Percentiles rank a stretch among this genome's conserved stretches.
Evolutionary conservation across 2,113 vertebrate species (phyloP).

Genomic region (Acanthisitta chloris): DNA sequence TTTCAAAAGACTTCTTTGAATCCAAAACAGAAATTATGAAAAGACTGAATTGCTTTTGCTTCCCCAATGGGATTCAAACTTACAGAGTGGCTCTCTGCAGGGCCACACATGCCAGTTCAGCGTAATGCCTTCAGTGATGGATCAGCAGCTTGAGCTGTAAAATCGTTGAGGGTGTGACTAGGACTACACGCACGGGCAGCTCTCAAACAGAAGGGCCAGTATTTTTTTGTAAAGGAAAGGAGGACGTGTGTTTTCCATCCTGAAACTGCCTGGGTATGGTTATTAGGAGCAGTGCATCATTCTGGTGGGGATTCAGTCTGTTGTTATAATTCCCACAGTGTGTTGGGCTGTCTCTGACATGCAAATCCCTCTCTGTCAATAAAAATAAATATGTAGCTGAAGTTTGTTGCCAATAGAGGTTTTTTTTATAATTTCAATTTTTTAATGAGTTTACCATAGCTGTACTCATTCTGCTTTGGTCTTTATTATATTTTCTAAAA

Average conservation of each 20-base stretch:
- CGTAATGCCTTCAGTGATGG: not conserved
- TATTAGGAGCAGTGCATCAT: not conserved
- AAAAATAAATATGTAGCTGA: not conserved
- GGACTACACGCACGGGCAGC: not conserved
- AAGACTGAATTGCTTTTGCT: not conserved
- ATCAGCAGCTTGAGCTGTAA: not conserved
- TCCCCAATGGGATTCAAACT: not conserved
- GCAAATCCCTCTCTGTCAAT: not conserved
- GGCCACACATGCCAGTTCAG: not conserved
- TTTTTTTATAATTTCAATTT: not conserved
- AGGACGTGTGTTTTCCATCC: not conserved
- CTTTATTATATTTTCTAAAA: not conserved
- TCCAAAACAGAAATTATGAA: not conserved
- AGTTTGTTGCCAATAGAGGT: not conserved
- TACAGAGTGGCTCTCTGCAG: not conserved
- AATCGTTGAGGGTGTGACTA: not conserved
- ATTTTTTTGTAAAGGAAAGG: not conserved
- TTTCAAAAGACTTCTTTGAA: not conserved
- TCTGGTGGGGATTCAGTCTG: not conserved
- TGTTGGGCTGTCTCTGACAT: not conserved
- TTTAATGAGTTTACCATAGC: not conserved
- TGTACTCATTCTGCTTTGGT: not conserved
- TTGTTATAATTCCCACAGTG: not conserved
- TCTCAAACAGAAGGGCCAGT: not conserved
- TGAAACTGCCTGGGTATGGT: not conserved